Percentiles rank a stretch among this genome's conserved stretches.
phyloP scores from a whole-genome alignment of 35 echinoderm and acorn worm genomes.

The Anneissia japonica region DNA sequence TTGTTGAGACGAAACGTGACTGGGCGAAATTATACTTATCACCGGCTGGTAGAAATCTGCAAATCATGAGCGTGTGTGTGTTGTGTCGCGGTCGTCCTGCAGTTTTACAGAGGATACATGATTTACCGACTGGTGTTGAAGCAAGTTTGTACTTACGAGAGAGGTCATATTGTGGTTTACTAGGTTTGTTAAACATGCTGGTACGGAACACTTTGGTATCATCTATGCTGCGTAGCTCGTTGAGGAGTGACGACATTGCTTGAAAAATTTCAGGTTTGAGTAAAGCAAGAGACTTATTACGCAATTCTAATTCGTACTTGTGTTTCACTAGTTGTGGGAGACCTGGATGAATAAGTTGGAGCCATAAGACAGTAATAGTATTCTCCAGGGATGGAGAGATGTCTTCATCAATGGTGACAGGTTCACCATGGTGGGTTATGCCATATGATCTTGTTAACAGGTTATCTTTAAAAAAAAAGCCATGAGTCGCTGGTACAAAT shows the following conservation, averaged over 20 bases:
- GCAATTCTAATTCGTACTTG: conserved; percentile 1
- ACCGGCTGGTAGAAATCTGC: neutral
- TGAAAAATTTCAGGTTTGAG: conserved; percentile 9
- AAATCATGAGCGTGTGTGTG: neutral
- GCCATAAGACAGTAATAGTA: neutral
- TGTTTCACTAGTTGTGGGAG: conserved; percentile 13
- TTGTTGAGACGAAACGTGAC: neutral
- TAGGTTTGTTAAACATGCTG: neutral
- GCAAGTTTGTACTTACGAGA: neutral
- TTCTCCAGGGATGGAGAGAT: conserved; percentile 3
- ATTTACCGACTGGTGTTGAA: neutral
- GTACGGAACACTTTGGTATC: neutral
- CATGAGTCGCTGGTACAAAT: conserved; percentile 11
- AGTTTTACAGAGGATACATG: neutral
- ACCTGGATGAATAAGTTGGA: neutral
- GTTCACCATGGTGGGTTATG: conserved; percentile 1
- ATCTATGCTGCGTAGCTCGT: neutral
- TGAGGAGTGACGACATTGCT: neutral
- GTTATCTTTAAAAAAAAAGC: conserved; percentile 4
- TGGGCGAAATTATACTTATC: neutral
- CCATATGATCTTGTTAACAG: neutral
- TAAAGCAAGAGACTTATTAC: conserved; percentile 10
- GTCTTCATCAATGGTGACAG: neutral
- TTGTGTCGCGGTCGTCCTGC: neutral
- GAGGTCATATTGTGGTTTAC: neutral